Evolutionary conservation across 2,113 vertebrate genomes (phyloP).

Genomic region (Mormoops blainvillei): DNA sequence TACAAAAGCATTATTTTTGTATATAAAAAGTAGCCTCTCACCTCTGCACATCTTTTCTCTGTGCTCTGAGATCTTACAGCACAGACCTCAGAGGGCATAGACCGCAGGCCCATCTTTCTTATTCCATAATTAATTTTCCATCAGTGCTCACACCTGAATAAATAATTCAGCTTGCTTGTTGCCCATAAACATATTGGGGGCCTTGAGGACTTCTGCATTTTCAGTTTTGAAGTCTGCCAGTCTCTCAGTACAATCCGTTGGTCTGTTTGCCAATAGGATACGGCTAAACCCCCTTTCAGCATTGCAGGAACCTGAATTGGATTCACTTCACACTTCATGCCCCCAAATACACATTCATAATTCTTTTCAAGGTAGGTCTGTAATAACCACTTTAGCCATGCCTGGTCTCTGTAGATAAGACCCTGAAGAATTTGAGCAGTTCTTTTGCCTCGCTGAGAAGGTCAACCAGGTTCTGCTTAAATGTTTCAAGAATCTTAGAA

Average conservation of each 20-base stretch:
- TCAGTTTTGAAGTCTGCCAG: not conserved
- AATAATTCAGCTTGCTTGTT: not conserved
- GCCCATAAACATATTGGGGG: not conserved
- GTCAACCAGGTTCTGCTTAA: not conserved
- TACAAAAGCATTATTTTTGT: not conserved
- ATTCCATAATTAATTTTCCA: not conserved
- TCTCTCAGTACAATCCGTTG: not conserved
- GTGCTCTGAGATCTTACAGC: not conserved
- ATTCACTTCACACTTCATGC: not conserved
- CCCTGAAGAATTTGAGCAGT: not conserved
- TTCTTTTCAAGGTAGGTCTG: not conserved
- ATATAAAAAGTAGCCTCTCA: not conserved
- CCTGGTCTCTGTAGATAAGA: not conserved
- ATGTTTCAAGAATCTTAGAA: not conserved
- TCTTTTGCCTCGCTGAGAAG: not conserved
- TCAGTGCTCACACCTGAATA: not conserved
- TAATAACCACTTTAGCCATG: not conserved
- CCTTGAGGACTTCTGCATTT: not conserved
- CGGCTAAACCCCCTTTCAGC: not conserved
- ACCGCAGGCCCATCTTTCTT: not conserved
- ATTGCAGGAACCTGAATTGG: not conserved
- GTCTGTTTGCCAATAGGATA: not conserved
- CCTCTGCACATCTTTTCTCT: not conserved
- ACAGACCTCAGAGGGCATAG: not conserved
- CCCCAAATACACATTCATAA: not conserved